Conservation (phyloP, 2,113 vertebrate genomes). For the Scalopus aquaticus region DNA sequence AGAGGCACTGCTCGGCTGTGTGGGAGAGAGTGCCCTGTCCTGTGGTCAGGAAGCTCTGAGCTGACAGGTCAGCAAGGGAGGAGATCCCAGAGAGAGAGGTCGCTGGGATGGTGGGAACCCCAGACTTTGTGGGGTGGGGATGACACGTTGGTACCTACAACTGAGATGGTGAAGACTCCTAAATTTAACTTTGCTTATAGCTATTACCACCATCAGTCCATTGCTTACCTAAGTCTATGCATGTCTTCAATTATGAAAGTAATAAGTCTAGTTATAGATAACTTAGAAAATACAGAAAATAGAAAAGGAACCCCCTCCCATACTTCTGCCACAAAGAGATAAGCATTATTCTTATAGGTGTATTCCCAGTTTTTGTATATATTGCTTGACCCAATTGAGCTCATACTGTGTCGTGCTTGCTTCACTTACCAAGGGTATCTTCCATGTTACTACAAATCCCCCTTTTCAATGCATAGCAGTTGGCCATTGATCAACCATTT, state of each 20-base stretch:
- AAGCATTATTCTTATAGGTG: neutral
- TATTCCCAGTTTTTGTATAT: neutral
- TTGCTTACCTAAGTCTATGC: neutral
- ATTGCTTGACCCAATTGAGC: neutral
- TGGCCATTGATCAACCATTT: neutral
- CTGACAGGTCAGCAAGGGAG: neutral
- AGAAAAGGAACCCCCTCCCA: neutral
- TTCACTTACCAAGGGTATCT: neutral
- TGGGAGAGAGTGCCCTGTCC: neutral
- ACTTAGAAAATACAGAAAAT: neutral
- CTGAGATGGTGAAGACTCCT: neutral
- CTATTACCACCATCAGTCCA: neutral
- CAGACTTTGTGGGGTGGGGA: neutral
- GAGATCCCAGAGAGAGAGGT: neutral
- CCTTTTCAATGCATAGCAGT: neutral
- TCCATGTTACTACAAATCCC: neutral
- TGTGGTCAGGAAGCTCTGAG: neutral
- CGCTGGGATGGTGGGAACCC: neutral
- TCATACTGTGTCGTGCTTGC: neutral
- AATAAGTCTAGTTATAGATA: neutral
- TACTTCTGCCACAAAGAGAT: neutral
- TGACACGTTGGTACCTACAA: neutral
- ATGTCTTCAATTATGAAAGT: neutral
- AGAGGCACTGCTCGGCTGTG: too few relatives aligned
- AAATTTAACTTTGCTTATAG: neutral